Conservation (phyloP, 2,888 invertebrate genomes). For the Atrina japonica region DNA sequence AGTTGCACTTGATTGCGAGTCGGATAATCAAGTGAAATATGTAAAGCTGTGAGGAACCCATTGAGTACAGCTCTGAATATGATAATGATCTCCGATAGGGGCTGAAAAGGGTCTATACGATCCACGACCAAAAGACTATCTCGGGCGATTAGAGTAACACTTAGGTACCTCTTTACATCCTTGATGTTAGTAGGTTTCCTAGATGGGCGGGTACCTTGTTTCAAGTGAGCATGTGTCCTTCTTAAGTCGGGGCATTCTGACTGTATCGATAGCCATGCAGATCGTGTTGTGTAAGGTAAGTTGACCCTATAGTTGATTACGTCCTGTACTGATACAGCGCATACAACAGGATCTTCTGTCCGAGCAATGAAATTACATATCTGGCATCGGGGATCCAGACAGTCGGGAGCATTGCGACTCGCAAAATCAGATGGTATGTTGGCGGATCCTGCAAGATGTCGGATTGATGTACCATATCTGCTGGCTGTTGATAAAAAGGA, state of each 20-base stretch:
- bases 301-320: not conserved
- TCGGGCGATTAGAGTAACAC: conserved; percentile 18
- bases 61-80: conserved; percentile 5
- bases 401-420: conserved; percentile 47
- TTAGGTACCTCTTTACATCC: conserved; percentile 45
- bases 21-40: conserved; percentile 14
- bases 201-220: too few species aligned
- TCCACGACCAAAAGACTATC: conserved; percentile 45
- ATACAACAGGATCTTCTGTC: conserved; percentile 30
- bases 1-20: conserved; percentile 35
- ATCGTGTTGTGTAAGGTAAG: conserved; percentile 41
- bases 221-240: conserved; percentile 44
- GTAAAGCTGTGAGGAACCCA: conserved; percentile 15
- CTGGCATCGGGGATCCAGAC: conserved; percentile 39
- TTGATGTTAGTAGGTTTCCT: too few species aligned
- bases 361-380: conserved; percentile 35
- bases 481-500: conserved; percentile 45
- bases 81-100: not conserved
- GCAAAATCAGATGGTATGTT: conserved; percentile 45
- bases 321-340: conserved; percentile 21
- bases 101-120: conserved; percentile 4
- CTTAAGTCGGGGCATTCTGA: conserved; percentile 47
- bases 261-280: conserved; percentile 41
- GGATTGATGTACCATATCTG: conserved; percentile 33
- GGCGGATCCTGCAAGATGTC: conserved; percentile 28